Base-by-base conservation (phyloP, 2,888 invertebrate species). In the Oscheius sp. region DNA sequence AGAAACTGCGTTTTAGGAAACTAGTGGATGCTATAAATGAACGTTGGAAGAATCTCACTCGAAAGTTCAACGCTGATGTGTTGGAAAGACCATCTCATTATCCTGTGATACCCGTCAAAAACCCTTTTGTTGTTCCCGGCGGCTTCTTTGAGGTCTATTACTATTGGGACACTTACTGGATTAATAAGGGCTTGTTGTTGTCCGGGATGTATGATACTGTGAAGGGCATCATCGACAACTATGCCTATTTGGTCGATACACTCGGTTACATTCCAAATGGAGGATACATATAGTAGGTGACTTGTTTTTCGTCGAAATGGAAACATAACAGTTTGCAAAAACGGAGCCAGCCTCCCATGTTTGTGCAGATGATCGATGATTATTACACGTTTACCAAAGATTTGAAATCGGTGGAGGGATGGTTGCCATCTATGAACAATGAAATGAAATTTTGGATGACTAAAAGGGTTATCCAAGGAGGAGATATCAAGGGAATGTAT, bases 131-230 rank as follows among this genome's bases (percentile, higher is more conserved):
- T 62, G 93, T 96, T 92, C 94, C 76, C 87, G 95, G 88, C 92
- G 94, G 90, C 13, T 92, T 96, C 80, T 91, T 91, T 82, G 85
- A 91, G 70, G 91, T 90, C 78, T 90, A 90, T 63, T 96, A 95
- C 90, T 96, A 96, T 90, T 96, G 96, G 96, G 96, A 96, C 90
- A 94, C 95, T 0, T 96, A 94, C 89, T 96, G 96, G 96, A 94
- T 95, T 73, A 92, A 96, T 80, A 93, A 94, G 85, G 96, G 86
- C 1, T 92, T 96, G 0, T 91, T 96, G 4, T 90, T 94, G 32
- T 94, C 94, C 0, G 94, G 94, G 89, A 95, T 96, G 96, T 90
- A 91, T 70, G 82, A 91, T 1, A 96, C 96, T 0, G 94, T 93
- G 0, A 91, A 84, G 78, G 94, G 94, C 1, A 95, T 96, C 93